Conservation (phyloP, 1,140 invertebrate species). For the Cydia amplana region DNA sequence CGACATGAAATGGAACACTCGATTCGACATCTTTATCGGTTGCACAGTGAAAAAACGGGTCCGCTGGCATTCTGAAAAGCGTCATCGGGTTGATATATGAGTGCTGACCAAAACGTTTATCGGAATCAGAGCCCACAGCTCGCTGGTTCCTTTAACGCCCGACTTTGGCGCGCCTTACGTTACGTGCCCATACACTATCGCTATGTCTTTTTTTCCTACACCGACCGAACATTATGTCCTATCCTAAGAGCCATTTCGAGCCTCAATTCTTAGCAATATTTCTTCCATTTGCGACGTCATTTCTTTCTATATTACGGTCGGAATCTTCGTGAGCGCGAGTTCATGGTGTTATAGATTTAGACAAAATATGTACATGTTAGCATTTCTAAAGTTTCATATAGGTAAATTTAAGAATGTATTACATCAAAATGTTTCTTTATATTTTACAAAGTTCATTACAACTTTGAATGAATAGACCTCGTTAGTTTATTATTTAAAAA, state of each 20-base stretch:
- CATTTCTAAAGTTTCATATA: background rate
- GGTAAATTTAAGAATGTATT: background rate
- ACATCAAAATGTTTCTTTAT: constrained; percentile 1
- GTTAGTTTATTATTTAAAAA: constrained; percentile 12
- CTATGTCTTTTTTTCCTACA: constrained; percentile 60
- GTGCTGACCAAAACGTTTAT: constrained; percentile 68
- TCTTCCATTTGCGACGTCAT: constrained; percentile 66
- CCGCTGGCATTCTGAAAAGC: constrained; percentile 47
- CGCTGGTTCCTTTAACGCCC: constrained; percentile 56
- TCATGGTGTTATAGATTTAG: background rate
- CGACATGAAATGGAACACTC: constrained; percentile 35
- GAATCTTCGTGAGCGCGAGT: constrained; percentile 39
- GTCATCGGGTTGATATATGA: constrained; percentile 63
- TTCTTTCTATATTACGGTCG: constrained; percentile 54
- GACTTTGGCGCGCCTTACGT: constrained; percentile 42
- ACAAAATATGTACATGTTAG: background rate
- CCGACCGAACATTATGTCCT: constrained; percentile 55
- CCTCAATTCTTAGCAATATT: constrained; percentile 59
- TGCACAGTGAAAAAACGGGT: constrained; percentile 48
- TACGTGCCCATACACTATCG: constrained; percentile 52
- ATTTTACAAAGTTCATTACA: constrained; percentile 14
- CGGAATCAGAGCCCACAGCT: constrained; percentile 64
- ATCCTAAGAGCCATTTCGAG: constrained; percentile 56
- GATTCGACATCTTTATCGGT: constrained; percentile 53
- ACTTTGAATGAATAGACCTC: background rate